phyloP scores from a whole-genome alignment of 2,113 vertebrate genomes.

The Zosterops pallidus region DNA sequence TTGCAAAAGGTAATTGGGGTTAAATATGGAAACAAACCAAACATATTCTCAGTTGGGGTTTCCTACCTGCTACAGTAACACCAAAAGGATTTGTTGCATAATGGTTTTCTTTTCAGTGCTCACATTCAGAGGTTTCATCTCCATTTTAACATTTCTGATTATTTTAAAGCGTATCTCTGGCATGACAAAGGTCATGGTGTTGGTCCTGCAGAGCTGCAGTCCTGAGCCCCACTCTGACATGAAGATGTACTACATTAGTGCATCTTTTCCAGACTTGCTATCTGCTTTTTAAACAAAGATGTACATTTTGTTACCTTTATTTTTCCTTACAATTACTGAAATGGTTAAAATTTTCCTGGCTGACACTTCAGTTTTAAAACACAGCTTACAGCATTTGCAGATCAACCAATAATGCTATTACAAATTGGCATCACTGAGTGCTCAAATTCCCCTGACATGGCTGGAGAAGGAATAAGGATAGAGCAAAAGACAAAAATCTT shows the following conservation, averaged over 20 bases:
- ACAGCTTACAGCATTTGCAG: not conserved
- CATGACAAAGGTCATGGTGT: not conserved
- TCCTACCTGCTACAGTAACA: constrained; percentile 33
- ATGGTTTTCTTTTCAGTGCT: not conserved
- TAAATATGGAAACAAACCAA: constrained; percentile 76
- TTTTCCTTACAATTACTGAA: not conserved
- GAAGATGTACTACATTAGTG: not conserved
- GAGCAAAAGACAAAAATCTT: not conserved
- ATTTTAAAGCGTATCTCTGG: not conserved
- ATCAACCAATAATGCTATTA: constrained; percentile 1
- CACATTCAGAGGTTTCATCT: not conserved
- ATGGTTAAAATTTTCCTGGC: not conserved
- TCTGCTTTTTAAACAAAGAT: not conserved
- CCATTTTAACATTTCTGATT: not conserved
- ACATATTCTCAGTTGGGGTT: constrained; percentile 63
- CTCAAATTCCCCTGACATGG: constrained; percentile 5
- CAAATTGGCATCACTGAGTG: constrained; percentile 23
- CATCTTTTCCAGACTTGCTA: not conserved
- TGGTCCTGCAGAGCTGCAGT: not conserved
- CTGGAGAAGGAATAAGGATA: not conserved
- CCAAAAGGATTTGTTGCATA: constrained; percentile 15
- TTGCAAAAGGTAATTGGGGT: constrained; percentile 75
- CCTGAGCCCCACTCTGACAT: not conserved
- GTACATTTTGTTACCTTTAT: not conserved
- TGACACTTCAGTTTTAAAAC: not conserved